Percentiles rank a stretch among this genome's conserved stretches.
Conservation (phyloP, 2,888 invertebrate species). For the Drosophila meridiana region DNA sequence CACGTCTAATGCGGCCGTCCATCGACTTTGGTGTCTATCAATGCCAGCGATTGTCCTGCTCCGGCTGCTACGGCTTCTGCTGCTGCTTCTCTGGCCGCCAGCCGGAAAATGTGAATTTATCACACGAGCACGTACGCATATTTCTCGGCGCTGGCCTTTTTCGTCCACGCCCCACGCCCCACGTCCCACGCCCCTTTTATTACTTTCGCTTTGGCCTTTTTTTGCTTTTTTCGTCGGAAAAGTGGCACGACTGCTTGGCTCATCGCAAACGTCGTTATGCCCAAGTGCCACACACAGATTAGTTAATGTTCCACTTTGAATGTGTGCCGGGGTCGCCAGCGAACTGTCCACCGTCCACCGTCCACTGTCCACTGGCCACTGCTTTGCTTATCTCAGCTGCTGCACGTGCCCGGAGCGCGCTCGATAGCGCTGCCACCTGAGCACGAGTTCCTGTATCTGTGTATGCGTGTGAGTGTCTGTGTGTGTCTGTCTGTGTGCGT, state of each 20-base stretch:
- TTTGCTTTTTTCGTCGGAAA: slow-evolving; percentile 11
- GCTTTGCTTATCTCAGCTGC: slow-evolving; percentile 38
- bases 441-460: not conserved
- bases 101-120: slow-evolving; percentile 78
- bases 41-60: slow-evolving; percentile 49
- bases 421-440: slow-evolving; percentile 10
- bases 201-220: not conserved
- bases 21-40: slow-evolving; percentile 59
- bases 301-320: slow-evolving; percentile 71
- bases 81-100: slow-evolving; percentile 40
- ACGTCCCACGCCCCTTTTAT: not conserved
- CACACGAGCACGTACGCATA: slow-evolving; percentile 79
- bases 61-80: slow-evolving; percentile 17
- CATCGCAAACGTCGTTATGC: slow-evolving; percentile 57
- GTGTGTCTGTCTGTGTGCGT: not conserved
- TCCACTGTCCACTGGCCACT: not conserved
- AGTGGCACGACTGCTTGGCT: slow-evolving; percentile 57
- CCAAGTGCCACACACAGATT: slow-evolving; percentile 63
- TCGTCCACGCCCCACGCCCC: slow-evolving; percentile 7
- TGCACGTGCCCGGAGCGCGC: slow-evolving; percentile 44
- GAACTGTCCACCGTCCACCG: slow-evolving; percentile 2
- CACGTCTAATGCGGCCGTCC: slow-evolving; percentile 25
- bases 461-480: too few species aligned
- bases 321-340: slow-evolving; percentile 48
- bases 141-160: slow-evolving; percentile 56